A percentile compares a stretch with the other conserved stretches of the same genome.
phyloP scores from a whole-genome alignment of 2,888 invertebrate species.

The Dryobota labecula region DNA sequence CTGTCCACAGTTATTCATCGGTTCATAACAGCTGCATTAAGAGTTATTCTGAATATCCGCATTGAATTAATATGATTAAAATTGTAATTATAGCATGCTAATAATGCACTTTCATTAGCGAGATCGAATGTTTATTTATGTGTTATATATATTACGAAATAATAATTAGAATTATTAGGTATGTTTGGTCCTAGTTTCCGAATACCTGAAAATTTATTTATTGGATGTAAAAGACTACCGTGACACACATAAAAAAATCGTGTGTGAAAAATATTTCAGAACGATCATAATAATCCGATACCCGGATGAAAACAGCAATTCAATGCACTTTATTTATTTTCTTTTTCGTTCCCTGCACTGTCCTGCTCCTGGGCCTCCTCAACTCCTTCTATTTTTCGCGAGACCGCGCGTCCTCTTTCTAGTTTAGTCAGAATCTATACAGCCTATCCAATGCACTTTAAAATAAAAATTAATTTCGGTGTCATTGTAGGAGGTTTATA shows the following conservation, averaged over 20 bases:
- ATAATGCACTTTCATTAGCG: constrained; percentile 45
- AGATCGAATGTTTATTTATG: constrained; percentile 10
- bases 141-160: not conserved
- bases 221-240: not conserved
- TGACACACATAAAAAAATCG: not conserved
- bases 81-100: constrained; percentile 56
- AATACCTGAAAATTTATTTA: not conserved
- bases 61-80: constrained; percentile 42
- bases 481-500: too few relatives aligned
- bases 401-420: too few relatives aligned
- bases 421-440: too few relatives aligned
- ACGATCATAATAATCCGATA: not conserved
- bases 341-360: too few relatives aligned
- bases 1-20: constrained; percentile 20
- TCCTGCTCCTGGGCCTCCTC: too few relatives aligned
- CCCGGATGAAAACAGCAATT: too few relatives aligned
- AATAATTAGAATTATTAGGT: not conserved
- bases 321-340: too few relatives aligned
- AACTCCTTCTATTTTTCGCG: too few relatives aligned
- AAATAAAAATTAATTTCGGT: too few relatives aligned
- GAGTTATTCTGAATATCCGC: constrained; percentile 39
- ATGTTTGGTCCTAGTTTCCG: not conserved
- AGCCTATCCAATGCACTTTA: too few relatives aligned
- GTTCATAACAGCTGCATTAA: constrained; percentile 33
- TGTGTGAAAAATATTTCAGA: not conserved